Evolutionary conservation across 2,113 vertebrate genomes (phyloP), one percentile per base, ranked within the genome.

Genomic region (Chaetura pelagica): DNA sequence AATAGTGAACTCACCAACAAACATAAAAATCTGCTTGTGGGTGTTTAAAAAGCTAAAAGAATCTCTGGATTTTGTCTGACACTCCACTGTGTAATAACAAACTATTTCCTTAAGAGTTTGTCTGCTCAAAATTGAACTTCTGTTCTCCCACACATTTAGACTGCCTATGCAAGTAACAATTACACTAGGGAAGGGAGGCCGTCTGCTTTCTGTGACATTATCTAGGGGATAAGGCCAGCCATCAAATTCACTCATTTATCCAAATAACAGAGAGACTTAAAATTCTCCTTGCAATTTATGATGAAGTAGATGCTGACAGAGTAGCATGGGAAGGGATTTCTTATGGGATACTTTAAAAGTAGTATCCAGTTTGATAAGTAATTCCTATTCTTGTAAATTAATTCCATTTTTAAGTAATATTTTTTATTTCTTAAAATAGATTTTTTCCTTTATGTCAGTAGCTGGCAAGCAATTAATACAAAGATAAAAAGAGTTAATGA

Each of bases 281-380:
- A 87, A 89, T 78, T 87, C 40, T 89, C 4, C 46, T 71, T 54
- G 22, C 79, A 91, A 92, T 95, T 87, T 24, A 94, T 95, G 84
- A 95, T 76, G 57, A 94, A 94, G 54, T 91, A 79, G 89, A 57
- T 72, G 44, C 22, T 93, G 84, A 68, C 58, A 87, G 66, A 73
- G 19, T 10, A 91, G 42, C 42, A 75, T 57, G 40, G 86, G 38
- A 94, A 92, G 32, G 17, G 9, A 54, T 54, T n/a, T 86, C 34
- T 84, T 79, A 51, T 20, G 6, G 18, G 14, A 35, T 75, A 61
- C 82, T 92, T 90, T 71, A 84, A 86, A 54, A 18, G 20, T 32
- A 67, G 7, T 12, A 38, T 38, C 26, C 74, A 54, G 81, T 92
- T 17, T 75, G 34, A 81, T 59, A 73, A 86, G 6, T 24, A 72